Evolutionary conservation across 2,113 vertebrate genomes (phyloP).

Genomic region (Falco punctatus): DNA sequence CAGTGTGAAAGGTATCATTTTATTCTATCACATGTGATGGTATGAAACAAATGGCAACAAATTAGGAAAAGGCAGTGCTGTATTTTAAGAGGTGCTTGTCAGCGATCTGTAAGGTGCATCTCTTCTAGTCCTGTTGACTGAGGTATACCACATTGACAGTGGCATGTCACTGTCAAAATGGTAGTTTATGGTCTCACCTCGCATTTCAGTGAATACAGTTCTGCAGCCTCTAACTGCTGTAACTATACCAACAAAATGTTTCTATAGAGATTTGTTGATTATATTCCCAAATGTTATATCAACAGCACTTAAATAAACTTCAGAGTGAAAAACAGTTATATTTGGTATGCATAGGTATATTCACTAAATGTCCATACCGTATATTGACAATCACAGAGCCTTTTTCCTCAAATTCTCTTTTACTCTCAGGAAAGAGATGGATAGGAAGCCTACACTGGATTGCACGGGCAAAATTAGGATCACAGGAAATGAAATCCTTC

Average conservation of each 20-base stretch:
- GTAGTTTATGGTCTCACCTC: background rate
- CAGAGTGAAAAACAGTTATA: background rate
- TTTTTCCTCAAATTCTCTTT: background rate
- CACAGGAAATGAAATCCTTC: background rate
- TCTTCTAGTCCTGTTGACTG: background rate
- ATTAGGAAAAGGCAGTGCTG: background rate
- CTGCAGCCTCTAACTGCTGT: background rate
- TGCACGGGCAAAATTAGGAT: background rate
- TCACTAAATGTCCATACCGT: background rate
- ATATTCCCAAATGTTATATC: background rate
- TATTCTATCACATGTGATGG: background rate
- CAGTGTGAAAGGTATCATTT: background rate
- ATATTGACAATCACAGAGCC: background rate
- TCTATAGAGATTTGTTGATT: constrained; percentile 20
- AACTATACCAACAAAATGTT: constrained; percentile 5
- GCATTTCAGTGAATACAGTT: background rate
- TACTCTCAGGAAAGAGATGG: background rate
- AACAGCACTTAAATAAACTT: background rate
- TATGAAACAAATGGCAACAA: background rate
- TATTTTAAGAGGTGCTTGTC: background rate
- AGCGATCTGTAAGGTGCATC: background rate
- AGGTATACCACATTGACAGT: background rate
- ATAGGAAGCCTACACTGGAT: background rate
- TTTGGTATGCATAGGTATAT: background rate
- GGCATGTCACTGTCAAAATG: background rate